phyloP scores from a whole-genome alignment of 1,140 invertebrate genomes.

The Pseudachorutes palmiensis region DNA sequence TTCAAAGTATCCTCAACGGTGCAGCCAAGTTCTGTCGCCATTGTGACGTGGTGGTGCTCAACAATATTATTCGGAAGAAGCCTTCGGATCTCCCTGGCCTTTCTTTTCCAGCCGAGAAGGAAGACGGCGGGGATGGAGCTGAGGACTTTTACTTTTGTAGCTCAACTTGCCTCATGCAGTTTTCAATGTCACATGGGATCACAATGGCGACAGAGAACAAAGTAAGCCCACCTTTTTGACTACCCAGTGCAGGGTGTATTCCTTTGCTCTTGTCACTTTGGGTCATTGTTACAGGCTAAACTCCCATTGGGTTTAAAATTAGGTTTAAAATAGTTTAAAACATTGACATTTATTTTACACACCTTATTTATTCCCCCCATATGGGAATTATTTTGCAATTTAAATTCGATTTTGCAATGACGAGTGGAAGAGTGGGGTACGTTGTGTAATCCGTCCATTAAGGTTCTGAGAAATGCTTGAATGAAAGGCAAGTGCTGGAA shows the following conservation, averaged over 20 bases:
- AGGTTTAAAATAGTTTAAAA: too few species aligned
- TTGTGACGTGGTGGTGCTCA: constrained; percentile 80
- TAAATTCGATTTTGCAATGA: too few species aligned
- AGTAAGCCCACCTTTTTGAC: constrained; percentile 22
- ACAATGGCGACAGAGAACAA: constrained; percentile 42
- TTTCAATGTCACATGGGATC: constrained; percentile 56
- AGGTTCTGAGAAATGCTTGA: too few species aligned
- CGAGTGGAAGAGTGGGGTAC: too few species aligned
- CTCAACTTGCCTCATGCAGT: constrained; percentile 72
- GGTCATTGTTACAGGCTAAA: too few species aligned
- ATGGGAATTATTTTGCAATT: too few species aligned
- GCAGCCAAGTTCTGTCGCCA: constrained; percentile 81
- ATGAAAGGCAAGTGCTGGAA: too few species aligned
- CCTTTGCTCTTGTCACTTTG: too few species aligned
- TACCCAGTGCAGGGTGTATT: background rate
- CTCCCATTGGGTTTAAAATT: too few species aligned
- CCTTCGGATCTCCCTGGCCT: constrained; percentile 68
- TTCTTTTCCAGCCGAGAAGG: constrained; percentile 41
- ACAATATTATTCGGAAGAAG: constrained; percentile 69
- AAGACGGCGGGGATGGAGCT: constrained; percentile 52
- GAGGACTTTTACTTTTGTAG: constrained; percentile 74
- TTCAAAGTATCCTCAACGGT: constrained; percentile 80
- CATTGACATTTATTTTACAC: too few species aligned
- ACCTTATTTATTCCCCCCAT: too few species aligned
- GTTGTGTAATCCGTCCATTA: too few species aligned